Evolutionary conservation across 1,140 invertebrate species (phyloP).

Genomic region (Akabosia matsudoensis): DNA sequence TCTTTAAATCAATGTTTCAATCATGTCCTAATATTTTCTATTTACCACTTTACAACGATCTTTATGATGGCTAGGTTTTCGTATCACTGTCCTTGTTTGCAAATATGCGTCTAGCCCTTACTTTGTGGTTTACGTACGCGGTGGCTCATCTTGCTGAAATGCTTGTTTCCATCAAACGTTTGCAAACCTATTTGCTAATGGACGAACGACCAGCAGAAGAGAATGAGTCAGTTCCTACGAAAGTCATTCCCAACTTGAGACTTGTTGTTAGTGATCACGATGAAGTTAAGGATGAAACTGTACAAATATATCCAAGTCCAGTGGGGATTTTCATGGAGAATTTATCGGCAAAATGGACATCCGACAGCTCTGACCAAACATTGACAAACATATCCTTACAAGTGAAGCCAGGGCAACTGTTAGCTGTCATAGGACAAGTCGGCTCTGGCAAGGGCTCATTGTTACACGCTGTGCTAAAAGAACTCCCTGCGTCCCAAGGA

Average conservation of each 20-base stretch:
- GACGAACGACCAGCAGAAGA: background rate
- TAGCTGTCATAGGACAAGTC: background rate
- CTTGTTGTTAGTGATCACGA: background rate
- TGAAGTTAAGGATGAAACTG: background rate
- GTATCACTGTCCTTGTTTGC: background rate
- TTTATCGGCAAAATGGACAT: background rate
- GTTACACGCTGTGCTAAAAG: background rate
- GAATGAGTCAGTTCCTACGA: background rate
- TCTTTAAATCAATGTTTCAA: no score
- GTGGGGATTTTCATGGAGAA: background rate
- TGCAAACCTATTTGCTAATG: background rate
- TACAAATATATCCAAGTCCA: background rate
- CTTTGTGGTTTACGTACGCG: background rate
- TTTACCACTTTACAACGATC: no score
- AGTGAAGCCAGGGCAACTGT: background rate
- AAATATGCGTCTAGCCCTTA: background rate
- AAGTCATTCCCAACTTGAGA: no score
- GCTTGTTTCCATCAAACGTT: background rate
- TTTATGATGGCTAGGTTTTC: background rate
- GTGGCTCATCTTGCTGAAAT: background rate
- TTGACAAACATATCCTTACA: background rate
- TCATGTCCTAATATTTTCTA: no score
- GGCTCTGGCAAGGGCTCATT: background rate
- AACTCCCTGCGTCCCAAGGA: background rate
- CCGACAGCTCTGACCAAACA: background rate